A percentile compares a stretch with the other conserved stretches of the same genome.
Conservation (phyloP, 1,140 invertebrate genomes). For the Cherax destructor region DNA sequence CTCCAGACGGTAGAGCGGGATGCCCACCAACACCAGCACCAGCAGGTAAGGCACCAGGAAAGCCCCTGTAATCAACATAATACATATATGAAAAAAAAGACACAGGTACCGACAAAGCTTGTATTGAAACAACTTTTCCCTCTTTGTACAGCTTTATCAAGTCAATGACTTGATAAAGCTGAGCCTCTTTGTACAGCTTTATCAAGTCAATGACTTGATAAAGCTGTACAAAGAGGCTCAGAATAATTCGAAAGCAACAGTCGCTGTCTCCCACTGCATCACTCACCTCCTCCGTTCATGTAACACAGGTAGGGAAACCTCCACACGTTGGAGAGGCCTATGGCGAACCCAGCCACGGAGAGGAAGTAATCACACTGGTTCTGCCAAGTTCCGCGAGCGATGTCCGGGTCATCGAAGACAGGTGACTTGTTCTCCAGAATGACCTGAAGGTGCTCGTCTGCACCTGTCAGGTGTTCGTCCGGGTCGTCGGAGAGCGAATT, state of each 20-base stretch:
- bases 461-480: no score
- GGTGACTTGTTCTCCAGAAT: background rate
- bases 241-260: no score
- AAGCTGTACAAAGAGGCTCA: background rate
- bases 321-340: conserved; percentile 96
- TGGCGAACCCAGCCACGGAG: conserved; percentile 94
- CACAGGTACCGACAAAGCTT: no score
- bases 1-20: conserved; percentile 95
- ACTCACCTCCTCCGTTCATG: conserved; percentile 89
- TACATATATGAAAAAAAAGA: no score
- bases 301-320: conserved; percentile 93
- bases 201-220: no score
- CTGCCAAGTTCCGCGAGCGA: conserved; percentile 83
- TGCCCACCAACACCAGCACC: conserved; percentile 80
- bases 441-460: no score
- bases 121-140: no score
- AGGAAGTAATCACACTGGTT: conserved; percentile 92
- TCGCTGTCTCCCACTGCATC: background rate
- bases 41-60: conserved; percentile 72
- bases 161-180: background rate
- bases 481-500: no score
- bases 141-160: no score
- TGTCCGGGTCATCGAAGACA: background rate
- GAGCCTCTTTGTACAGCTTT: no score
- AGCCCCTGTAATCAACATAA: conserved; percentile 59